A percentile compares a stretch with the other conserved stretches of the same genome.
Evolutionary conservation across 2,797 vertebrate genomes (phyloP).

Genomic region (Lophotriccus pileatus): DNA sequence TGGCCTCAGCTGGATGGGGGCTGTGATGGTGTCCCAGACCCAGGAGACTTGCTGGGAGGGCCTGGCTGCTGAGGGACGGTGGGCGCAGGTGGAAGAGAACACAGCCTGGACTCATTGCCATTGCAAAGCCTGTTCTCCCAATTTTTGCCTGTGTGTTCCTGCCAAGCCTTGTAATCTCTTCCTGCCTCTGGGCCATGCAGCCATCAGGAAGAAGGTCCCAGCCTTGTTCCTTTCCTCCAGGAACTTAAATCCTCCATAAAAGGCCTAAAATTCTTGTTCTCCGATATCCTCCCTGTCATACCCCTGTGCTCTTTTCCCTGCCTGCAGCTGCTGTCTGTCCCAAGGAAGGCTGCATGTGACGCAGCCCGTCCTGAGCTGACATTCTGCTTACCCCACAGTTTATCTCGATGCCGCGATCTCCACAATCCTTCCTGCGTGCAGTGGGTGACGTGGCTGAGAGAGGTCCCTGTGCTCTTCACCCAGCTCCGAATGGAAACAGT

Average conservation of each 20-base stretch:
- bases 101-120: fast-evolving
- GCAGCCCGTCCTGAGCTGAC: neutral
- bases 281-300: fast-evolving
- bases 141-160: neutral
- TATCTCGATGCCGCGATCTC: neutral
- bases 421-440: neutral
- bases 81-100: neutral
- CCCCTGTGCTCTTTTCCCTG: neutral
- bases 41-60: no score
- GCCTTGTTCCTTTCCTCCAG: neutral
- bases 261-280: neutral
- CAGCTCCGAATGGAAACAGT: neutral
- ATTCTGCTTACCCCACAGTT: conserved; percentile 1
- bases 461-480: neutral
- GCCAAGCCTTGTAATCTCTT: neutral
- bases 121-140: neutral
- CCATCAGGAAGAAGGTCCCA: neutral
- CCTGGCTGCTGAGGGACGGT: no score
- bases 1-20: fast-evolving
- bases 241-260: neutral
- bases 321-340: neutral
- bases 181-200: neutral
- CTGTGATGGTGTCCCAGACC: neutral
- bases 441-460: neutral
- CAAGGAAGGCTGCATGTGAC: neutral